Evolutionary conservation across 2,888 invertebrate genomes (phyloP), one percentile per base, ranked within the genome.

Genomic region (Opisthograptis luteolata): DNA sequence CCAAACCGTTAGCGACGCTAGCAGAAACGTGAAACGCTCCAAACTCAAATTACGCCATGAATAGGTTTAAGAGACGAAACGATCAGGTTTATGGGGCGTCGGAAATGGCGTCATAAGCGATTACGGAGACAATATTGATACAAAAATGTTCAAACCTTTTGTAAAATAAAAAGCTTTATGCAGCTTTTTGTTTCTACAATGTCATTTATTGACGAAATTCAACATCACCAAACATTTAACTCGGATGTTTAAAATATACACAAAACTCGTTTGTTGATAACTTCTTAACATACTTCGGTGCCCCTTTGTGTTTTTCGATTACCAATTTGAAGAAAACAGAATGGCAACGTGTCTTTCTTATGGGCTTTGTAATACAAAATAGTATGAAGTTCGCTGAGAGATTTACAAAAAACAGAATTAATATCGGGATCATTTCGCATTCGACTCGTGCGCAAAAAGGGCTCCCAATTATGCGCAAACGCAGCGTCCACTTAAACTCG

Each of bases 401-500:
- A 61, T 68, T 66, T 66, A 77, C 72, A 86, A 84, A 84, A 85
- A 82, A 70, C 67, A 66, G 79, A 78, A 79, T 83, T 79, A 81
- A 84, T 79, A 79, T 73, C 69, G 65, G 63, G 70, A 73, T 76
- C 72, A 78, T 84, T 85, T 81, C 66, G 83, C 78, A 87, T 89
- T 85, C 88, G 74, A 72, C 63, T 77, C 78, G 63, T 78, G 80
- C 65, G 73, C 79, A 87, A 88, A 87, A 88, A 86, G 76, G 72
- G 70, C 68, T 73, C 63, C 79, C 87, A 87, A 87, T 88, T 87
- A 87, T 87, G 84, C 84, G 87, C 73, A 82, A 84, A 83, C 75
- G 77, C 83, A 79, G 66, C 73, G 76, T 74, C 82, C 81, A 84
- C 84, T 86, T 83, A 79, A 81, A 79, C 70, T 61, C 71, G 70